Conservation (phyloP, 1,140 invertebrate genomes). For the Hylaeus anthracinus region DNA sequence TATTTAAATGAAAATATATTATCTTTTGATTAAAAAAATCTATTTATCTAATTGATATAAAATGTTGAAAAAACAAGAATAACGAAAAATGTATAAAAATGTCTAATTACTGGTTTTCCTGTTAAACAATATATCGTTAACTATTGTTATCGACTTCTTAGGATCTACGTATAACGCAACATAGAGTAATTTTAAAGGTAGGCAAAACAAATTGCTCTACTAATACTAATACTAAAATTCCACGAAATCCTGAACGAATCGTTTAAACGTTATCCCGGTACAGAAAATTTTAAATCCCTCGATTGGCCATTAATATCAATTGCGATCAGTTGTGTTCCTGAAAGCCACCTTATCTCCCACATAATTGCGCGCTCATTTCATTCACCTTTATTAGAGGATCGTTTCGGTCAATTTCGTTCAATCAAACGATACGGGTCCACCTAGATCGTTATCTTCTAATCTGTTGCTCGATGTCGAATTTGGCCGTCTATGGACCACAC, state of each 20-base stretch:
- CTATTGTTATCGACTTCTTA: not conserved
- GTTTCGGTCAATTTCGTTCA: constrained; percentile 66
- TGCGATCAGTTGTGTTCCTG: constrained; percentile 39
- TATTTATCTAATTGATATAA: too few relatives aligned
- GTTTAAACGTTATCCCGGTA: not conserved
- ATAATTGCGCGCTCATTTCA: constrained; percentile 59
- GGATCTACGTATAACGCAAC: not conserved
- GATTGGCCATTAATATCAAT: constrained; percentile 65
- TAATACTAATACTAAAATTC: not conserved
- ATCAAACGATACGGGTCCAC: constrained; percentile 71
- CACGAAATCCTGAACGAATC: constrained; percentile 7
- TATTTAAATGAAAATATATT: too few relatives aligned
- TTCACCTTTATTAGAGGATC: constrained; percentile 60
- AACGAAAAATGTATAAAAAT: too few relatives aligned
- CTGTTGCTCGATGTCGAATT: constrained; percentile 47
- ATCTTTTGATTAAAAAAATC: too few relatives aligned
- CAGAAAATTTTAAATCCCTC: constrained; percentile 10
- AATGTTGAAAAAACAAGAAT: too few relatives aligned
- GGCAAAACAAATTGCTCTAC: not conserved
- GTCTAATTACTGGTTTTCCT: too few relatives aligned
- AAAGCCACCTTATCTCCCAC: constrained; percentile 63
- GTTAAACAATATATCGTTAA: too few relatives aligned
- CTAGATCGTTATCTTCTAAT: constrained; percentile 58
- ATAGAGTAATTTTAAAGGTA: not conserved
- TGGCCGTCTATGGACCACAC: constrained; percentile 57